These are phyloP conservation scores for Darevskia mixta DNA, from an alignment of 2,797 vertebrate genomes.

Conservation along the genomic window DNA sequence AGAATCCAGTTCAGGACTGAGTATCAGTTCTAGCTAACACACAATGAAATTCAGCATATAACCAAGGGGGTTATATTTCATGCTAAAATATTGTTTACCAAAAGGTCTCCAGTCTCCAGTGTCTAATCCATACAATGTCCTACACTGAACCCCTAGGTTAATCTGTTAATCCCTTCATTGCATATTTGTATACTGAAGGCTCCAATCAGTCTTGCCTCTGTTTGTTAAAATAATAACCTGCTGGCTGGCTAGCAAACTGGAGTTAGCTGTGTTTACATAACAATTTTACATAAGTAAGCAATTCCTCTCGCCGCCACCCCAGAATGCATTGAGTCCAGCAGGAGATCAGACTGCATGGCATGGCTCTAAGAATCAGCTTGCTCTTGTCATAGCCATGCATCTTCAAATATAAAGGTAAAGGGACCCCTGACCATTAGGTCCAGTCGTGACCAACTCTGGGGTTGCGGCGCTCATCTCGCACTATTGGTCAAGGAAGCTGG, in stretches of 20 bases:
- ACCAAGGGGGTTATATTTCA: conserved; percentile 18
- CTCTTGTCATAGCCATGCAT: not conserved
- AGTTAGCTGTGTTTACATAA: conserved; percentile 43
- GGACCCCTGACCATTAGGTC: no score
- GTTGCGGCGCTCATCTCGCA: no score
- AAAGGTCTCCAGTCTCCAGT: conserved; percentile 46
- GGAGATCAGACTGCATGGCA: conserved; percentile 5
- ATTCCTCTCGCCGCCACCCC: not conserved
- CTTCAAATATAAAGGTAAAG: not conserved
- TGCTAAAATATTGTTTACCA: conserved; percentile 40
- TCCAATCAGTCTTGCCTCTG: conserved; percentile 61
- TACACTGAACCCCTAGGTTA: conserved; percentile 41
- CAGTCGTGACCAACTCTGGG: no score
- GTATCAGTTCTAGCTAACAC: conserved; percentile 48
- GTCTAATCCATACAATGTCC: conserved; percentile 38
- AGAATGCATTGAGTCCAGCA: not conserved
- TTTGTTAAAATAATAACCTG: conserved; percentile 62
- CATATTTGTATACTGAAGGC: conserved; percentile 44
- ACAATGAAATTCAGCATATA: conserved; percentile 43
- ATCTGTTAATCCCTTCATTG: conserved; percentile 51
- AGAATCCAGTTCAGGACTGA: not conserved
- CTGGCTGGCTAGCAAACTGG: conserved; percentile 45
- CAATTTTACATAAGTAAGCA: conserved; percentile 45
- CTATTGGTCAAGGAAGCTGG: no score
- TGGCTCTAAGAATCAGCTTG: not conserved